Base-by-base conservation (phyloP, 2,797 vertebrate species). In the Halcyon badia region DNA sequence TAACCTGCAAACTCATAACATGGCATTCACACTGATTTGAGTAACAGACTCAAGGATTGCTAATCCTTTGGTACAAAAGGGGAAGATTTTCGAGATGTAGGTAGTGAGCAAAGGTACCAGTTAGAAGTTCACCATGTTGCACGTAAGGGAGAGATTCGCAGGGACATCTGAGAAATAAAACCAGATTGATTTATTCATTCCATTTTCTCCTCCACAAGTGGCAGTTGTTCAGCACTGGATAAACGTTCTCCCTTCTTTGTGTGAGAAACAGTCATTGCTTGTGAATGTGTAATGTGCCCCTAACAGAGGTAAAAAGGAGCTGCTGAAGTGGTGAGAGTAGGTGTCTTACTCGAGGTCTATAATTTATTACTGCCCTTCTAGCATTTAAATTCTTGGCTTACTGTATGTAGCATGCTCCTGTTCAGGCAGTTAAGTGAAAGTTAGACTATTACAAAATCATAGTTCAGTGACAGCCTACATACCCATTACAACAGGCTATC, bases 111-210 rank as follows among this genome's bases (percentile, higher is more conserved):
- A 68, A 64, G 61, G 75, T 83, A 18, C 31, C 24, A 51, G 11
- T 64, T 68, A 60, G 25, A 78, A 76, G 33, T 79, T 94, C 31
- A 69, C 35, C 20, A 46, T 64, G 77, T 60, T 71, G 24, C n/a
- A 54, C 0, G 0, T 73, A 81, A 73, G 11, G 14, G 21, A 76
- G 42, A 92, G 42, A 58, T 68, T 28, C 30, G 49, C 28, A 54
- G 60, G 30, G 25, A 30, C 17, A 57, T 68, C 10, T 78, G 48
- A 89, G 58, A 94, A 92, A 86, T 71, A 86, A 81, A 95, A 95
- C 39, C 33, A 2, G 10, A 68, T 85, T 68, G 48, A 91, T 94
- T 58, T 71, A 56, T 92, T 76, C 6, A 18, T 79, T 90, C 51
- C 24, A 0, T 91, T 89, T 94, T 60, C 52, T 83, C 9, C 20